Conservation (phyloP, 1,140 invertebrate genomes). For the Lepidurus apus region DNA sequence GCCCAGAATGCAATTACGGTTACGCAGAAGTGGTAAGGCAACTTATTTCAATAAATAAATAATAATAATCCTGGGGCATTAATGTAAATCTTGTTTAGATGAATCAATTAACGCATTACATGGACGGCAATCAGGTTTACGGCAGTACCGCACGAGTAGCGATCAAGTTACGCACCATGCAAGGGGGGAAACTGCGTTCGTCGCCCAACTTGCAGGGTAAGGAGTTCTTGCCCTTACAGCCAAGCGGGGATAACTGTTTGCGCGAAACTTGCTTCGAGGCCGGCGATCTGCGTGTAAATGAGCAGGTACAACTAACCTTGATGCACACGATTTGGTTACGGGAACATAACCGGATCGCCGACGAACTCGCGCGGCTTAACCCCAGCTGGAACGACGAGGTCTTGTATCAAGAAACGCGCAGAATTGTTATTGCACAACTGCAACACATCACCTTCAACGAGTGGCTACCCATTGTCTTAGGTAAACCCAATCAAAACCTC, state of each 20-base stretch:
- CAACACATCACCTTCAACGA: constrained; percentile 49
- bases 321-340: constrained; percentile 51
- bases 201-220: constrained; percentile 55
- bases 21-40: constrained; percentile 43
- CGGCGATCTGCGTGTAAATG: constrained; percentile 53
- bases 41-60: neutral
- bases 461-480: constrained; percentile 63
- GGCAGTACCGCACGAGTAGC: constrained; percentile 62
- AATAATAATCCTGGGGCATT: neutral
- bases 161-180: constrained; percentile 55
- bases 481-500: constrained; percentile 42
- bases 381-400: constrained; percentile 46
- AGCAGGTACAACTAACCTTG: constrained; percentile 48
- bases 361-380: constrained; percentile 42
- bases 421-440: constrained; percentile 48
- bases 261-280: constrained; percentile 63
- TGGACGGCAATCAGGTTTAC: constrained; percentile 81
- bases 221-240: constrained; percentile 62
- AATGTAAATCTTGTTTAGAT: constrained; percentile 49
- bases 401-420: constrained; percentile 53
- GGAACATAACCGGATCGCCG: constrained; percentile 48
- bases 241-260: constrained; percentile 51
- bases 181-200: constrained; percentile 57
- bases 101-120: constrained; percentile 70
- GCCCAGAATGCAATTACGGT: constrained; percentile 35